These are phyloP conservation scores for Crambe crambe DNA, from an alignment of 37 sponge, comb jelly and placozoan genomes.

Conservation along the genomic window DNA sequence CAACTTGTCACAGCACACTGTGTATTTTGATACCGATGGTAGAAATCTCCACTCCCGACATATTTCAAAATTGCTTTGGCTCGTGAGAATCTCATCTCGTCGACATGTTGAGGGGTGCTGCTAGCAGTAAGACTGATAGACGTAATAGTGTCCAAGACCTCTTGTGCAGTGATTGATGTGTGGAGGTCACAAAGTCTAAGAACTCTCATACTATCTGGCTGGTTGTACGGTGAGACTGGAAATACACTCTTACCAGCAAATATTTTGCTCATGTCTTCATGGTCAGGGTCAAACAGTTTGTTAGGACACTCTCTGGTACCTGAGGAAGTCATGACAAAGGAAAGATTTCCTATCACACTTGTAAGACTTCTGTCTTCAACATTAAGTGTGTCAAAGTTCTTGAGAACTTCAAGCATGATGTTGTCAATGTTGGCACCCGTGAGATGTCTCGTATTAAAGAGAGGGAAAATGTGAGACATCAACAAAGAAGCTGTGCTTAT, in stretches of 20 bases:
- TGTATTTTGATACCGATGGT: background rate
- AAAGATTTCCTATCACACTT: background rate
- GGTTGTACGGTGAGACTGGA: slow-evolving; percentile 19
- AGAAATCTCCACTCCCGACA: background rate
- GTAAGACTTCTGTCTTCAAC: background rate
- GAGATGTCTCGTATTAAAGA: background rate
- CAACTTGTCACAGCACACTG: too few relatives aligned
- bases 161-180: slow-evolving; percentile 11
- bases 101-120: too few relatives aligned
- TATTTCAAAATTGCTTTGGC: slow-evolving; percentile 36
- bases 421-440: background rate
- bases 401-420: slow-evolving; percentile 31
- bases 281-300: slow-evolving; percentile 13
- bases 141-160: slow-evolving; percentile 17
- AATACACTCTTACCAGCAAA: slow-evolving; percentile 38
- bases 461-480: slow-evolving; percentile 8
- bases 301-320: background rate
- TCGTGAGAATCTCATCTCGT: too few relatives aligned
- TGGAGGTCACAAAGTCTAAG: slow-evolving; percentile 12
- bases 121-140: slow-evolving; percentile 4
- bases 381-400: too few relatives aligned
- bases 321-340: background rate
- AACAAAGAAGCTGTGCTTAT: slow-evolving; percentile 6
- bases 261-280: background rate
- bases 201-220: background rate